Evolutionary conservation across 2,888 invertebrate species (phyloP), one percentile per base, ranked within the genome.

Genomic region (Thumatha senex): DNA sequence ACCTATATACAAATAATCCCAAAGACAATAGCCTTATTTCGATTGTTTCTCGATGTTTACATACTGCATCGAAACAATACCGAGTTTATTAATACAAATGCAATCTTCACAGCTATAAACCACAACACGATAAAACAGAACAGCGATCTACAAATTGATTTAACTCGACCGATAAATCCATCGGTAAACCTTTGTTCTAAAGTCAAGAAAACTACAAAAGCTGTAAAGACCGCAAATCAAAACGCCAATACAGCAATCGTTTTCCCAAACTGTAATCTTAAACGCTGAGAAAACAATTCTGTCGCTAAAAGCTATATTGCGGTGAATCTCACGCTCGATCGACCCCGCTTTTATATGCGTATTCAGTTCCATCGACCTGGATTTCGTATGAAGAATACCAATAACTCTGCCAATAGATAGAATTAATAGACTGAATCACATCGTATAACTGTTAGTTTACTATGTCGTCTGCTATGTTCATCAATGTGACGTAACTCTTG

Each of bases 321-420:
- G 58, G 56, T 72, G 63, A 72, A 72, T 78, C 74, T 74, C 76
- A 78, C 78, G 70, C 61, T 72, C 59, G 64, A 74, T 72, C 69
- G 67, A 66, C 63, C 61, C 51, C 58, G 60, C 58, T 60, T 73
- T 67, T 31, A 72, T 67, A 68, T 68, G 70, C 67, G 66, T 68
- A 73, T 72, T 71, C 68, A 67, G 73, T 71, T 61, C 74, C 72
- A 71, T 64, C 81, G 78, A 72, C 81, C 79, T 74, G 74, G 73
- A 77, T 84, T 76, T 65, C 68, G 68, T 72, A 73, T 69, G 62
- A 72, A 71, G 80, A 81, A 82, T 79, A 77, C 74, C 76, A 77
- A 79, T 78, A 72, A 61, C 63, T 65, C 65, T 60, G 67, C 63
- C 61, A 61, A 70, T 74, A 70, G 57, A 71, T 68, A 66, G 63